Evolutionary conservation across 2,113 vertebrate species (phyloP), one percentile per base, ranked within the genome.

Genomic region (Phaethon lepturus): DNA sequence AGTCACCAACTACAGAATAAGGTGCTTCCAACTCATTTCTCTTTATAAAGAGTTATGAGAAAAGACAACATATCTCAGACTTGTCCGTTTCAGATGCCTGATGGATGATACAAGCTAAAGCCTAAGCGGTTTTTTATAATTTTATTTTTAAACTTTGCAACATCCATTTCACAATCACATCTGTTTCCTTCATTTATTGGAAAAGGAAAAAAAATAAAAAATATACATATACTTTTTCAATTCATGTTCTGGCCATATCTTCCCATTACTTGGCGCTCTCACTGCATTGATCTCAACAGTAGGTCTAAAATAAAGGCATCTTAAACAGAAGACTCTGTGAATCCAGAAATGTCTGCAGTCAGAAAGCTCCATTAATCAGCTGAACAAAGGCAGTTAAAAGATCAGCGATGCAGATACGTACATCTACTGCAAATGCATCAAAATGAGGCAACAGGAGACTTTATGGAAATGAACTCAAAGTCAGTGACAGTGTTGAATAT

Each of bases 381-480:
- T 97, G 98, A 99, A 98, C 98, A 98, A 99, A 98, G 98, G 98
- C 98, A 99, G 99, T 99, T 98, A 98, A 95, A 97, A 96, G 93
- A 97, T 95, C 96, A 96, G 92, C 2, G 92, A 96, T 93, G 95
- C 96, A 96, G 93, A 96, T 89, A 92, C 45, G 29, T 93, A 96
- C 90, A 95, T 91, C 95, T 68, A 96, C 95, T 91, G 95, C 96
- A 95, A 96, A 96, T 89, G 92, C 95, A 96, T 96, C 93, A 97
- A 95, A 97, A 97, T 91, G 95, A 96, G 95, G 93, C 95, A 97
- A 95, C 95, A 97, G 93, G 93, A 96, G 95, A 96, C 90, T 93
- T 91, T 26, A 93, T 92, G 93, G 90, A 97, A 97, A 96, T 96
- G 35, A 97, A 96, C 72, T 88, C 71, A 16, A 94, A 96, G 87